These are phyloP conservation scores for Latrodectus hesperus DNA, from an alignment of 2,888 invertebrate species.

Conservation along the genomic window DNA sequence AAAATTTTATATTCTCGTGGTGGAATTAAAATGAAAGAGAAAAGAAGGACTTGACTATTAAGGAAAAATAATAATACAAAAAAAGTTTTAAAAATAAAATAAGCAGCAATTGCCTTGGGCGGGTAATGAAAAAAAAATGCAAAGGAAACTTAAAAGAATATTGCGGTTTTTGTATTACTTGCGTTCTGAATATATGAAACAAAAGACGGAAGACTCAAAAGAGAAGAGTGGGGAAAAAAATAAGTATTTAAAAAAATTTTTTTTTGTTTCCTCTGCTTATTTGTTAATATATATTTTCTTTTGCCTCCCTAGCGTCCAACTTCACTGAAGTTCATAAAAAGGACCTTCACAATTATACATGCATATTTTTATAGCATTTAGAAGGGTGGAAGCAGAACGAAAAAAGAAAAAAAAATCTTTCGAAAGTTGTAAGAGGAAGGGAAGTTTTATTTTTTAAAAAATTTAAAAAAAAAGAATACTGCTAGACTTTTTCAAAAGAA, in stretches of 20 bases:
- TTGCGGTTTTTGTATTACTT: conserved; percentile 58
- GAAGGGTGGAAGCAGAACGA: not conserved
- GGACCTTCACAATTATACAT: conserved; percentile 59
- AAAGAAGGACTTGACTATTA: not conserved
- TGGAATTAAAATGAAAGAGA: conserved; percentile 49
- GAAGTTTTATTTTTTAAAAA: not conserved
- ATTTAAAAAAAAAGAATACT: not conserved
- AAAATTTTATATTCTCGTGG: conserved; percentile 40
- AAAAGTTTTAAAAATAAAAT: not conserved
- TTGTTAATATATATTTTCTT: too few species aligned
- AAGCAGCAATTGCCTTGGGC: not conserved
- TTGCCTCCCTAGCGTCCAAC: too few species aligned
- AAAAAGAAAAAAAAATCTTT: not conserved
- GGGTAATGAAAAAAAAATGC: conserved; percentile 27
- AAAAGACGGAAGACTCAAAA: conserved; percentile 42
- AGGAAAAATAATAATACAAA: conserved; percentile 1
- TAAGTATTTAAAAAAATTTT: not conserved
- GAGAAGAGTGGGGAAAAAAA: conserved; percentile 10
- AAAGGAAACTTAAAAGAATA: conserved; percentile 37
- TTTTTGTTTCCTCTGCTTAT: conserved; percentile 2
- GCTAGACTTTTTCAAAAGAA: not conserved
- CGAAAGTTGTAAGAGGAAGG: conserved; percentile 12
- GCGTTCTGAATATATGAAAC: conserved; percentile 56
- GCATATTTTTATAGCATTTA: conserved; percentile 58
- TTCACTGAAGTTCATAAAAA: not conserved